phyloP scores from a whole-genome alignment of 1,140 invertebrate species.

The Macrotrachela quadricornifera region DNA sequence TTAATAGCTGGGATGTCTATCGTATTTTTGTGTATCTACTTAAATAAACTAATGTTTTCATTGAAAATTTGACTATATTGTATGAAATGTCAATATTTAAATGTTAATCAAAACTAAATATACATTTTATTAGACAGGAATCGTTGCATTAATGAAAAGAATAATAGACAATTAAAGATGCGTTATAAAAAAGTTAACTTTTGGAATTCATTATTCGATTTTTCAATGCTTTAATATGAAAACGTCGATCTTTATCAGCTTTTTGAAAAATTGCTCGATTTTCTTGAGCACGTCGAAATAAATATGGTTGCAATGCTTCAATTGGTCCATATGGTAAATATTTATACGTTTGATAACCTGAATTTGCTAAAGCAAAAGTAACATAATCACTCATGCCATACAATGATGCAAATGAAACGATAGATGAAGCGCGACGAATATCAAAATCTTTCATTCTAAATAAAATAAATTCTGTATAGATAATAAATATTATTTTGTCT shows the following conservation, averaged over 20 bases:
- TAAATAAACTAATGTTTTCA: too few relatives aligned
- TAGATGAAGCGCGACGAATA: constrained; percentile 64
- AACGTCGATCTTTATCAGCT: constrained; percentile 32
- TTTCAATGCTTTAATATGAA: constrained; percentile 29
- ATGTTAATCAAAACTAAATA: too few relatives aligned
- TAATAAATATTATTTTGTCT: not conserved
- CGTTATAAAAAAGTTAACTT: too few relatives aligned
- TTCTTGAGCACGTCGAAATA: constrained; percentile 77
- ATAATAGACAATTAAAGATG: too few relatives aligned
- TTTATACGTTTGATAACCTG: constrained; percentile 93
- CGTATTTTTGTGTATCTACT: too few relatives aligned
- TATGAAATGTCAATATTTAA: too few relatives aligned
- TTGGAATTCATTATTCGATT: constrained; percentile 11
- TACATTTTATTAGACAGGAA: too few relatives aligned
- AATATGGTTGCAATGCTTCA: constrained; percentile 80
- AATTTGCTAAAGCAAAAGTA: constrained; percentile 74
- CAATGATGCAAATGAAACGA: constrained; percentile 90
- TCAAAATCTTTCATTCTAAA: constrained; percentile 66
- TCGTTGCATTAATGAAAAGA: too few relatives aligned
- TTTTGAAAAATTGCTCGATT: constrained; percentile 43
- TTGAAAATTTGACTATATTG: too few relatives aligned
- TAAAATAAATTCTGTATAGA: constrained; percentile 10
- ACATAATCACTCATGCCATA: constrained; percentile 96
- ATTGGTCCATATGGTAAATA: constrained; percentile 95
- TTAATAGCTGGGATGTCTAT: too few relatives aligned